Conservation (phyloP, 1,140 invertebrate species). For the Parasteatoda tepidariorum region DNA sequence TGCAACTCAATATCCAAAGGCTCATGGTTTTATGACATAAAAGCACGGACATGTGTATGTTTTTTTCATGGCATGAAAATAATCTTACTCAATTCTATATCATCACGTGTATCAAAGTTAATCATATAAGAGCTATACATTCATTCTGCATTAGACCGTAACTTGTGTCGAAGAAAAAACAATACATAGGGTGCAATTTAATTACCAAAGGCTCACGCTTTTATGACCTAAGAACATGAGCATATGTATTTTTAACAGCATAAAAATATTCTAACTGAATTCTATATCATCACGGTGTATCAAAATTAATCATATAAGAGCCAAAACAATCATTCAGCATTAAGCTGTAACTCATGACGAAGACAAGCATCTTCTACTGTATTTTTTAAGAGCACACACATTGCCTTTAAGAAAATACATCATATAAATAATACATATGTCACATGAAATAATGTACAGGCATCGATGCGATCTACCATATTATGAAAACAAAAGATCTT, state of each 20-base stretch:
- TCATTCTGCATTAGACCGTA: constrained; percentile 1
- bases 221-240: too few relatives aligned
- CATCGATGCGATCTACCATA: constrained; percentile 47
- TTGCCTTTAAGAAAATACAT: constrained; percentile 50
- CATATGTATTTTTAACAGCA: too few relatives aligned
- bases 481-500: constrained; percentile 10
- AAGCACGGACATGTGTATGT: too few relatives aligned
- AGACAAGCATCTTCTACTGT: constrained; percentile 40
- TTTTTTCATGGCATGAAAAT: too few relatives aligned
- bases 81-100: too few relatives aligned
- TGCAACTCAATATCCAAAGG: too few relatives aligned
- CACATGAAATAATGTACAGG: constrained; percentile 38
- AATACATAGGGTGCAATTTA: too few relatives aligned
- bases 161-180: too few relatives aligned
- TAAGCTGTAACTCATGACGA: constrained; percentile 33
- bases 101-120: constrained; percentile 28
- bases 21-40: too few relatives aligned
- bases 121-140: constrained; percentile 7
- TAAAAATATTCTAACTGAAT: too few relatives aligned
- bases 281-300: too few relatives aligned
- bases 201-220: too few relatives aligned
- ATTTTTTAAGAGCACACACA: constrained; percentile 5
- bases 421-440: constrained; percentile 44
- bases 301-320: constrained; percentile 23
- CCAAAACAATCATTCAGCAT: constrained; percentile 9